phyloP scores from a whole-genome alignment of 1,140 invertebrate genomes.

The Drosophila seguyi region DNA sequence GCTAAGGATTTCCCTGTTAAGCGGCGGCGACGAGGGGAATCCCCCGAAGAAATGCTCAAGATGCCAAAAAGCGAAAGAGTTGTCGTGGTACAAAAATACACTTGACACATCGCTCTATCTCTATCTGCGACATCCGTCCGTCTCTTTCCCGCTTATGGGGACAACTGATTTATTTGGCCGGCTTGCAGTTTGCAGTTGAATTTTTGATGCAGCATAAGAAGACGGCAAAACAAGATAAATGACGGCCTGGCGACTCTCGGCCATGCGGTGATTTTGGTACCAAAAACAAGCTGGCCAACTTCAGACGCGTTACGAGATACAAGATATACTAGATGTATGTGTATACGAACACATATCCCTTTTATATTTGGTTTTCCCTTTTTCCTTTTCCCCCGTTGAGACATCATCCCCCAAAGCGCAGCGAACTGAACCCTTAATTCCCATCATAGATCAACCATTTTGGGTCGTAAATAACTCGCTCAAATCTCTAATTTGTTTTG shows the following conservation, averaged over 20 bases:
- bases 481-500: conserved; percentile 83
- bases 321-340: conserved; percentile 8
- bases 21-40: conserved; percentile 30
- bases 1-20: conserved; percentile 76
- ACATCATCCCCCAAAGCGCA: conserved; percentile 39
- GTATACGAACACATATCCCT: conserved; percentile 8
- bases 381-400: conserved; percentile 1
- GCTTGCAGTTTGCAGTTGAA: conserved; percentile 84
- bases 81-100: conserved; percentile 78
- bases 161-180: conserved; percentile 84
- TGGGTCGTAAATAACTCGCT: conserved; percentile 75
- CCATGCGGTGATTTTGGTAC: conserved; percentile 54
- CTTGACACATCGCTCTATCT: conserved; percentile 64
- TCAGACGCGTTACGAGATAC: conserved; percentile 22
- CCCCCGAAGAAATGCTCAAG: conserved; percentile 58
- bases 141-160: conserved; percentile 17
- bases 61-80: conserved; percentile 70
- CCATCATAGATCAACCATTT: conserved; percentile 79
- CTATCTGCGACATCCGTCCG: conserved; percentile 24
- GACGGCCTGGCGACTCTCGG: conserved; percentile 76
- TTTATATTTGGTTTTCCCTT: not conserved
- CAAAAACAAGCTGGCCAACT: conserved; percentile 46
- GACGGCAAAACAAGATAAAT: conserved; percentile 78
- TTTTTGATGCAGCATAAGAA: conserved; percentile 80
- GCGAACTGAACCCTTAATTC: conserved; percentile 69